Evolutionary conservation across 2,797 vertebrate species (phyloP).

Genomic region (Pygocentrus nattereri): DNA sequence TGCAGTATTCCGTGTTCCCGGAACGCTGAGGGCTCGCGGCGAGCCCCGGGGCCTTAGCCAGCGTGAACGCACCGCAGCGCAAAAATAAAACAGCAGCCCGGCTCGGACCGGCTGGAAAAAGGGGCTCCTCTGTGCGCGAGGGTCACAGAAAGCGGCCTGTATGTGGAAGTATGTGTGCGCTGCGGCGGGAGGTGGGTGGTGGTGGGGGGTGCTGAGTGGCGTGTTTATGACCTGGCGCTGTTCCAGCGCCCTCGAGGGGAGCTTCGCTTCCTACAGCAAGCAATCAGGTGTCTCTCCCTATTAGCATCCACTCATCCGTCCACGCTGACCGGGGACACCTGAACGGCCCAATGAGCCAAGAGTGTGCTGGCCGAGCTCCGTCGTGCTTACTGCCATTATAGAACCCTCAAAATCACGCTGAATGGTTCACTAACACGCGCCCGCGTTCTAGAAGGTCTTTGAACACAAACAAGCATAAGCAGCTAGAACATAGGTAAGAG

Average conservation of each 20-base stretch:
- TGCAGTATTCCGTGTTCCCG: conserved; percentile 76
- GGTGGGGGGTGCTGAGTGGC: conserved; percentile 9
- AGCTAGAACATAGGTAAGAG: too few relatives aligned
- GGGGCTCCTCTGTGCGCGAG: conserved; percentile 71
- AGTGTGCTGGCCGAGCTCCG: too few relatives aligned
- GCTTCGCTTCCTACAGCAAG: conserved; percentile 17
- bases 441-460: not conserved
- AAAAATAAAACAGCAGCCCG: conserved; percentile 77
- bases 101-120: conserved; percentile 74
- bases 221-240: conserved; percentile 9
- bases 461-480: too few relatives aligned
- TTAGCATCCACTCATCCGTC: conserved; percentile 16
- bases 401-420: too few relatives aligned
- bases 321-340: not conserved
- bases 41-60: conserved; percentile 58
- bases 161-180: conserved; percentile 41
- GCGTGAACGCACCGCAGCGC: conserved; percentile 78
- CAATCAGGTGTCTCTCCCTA: conserved; percentile 33
- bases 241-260: conserved; percentile 3
- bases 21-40: conserved; percentile 80
- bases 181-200: conserved; percentile 38
- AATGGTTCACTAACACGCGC: not conserved
- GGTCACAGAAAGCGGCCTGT: conserved; percentile 76
- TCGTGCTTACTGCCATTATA: too few relatives aligned
- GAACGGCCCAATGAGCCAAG: not conserved